These are phyloP conservation scores for Clytia hemisphaerica DNA, from an alignment of 30 jellyfish, hydroid and myxozoan genomes.

Conservation along the genomic window DNA sequence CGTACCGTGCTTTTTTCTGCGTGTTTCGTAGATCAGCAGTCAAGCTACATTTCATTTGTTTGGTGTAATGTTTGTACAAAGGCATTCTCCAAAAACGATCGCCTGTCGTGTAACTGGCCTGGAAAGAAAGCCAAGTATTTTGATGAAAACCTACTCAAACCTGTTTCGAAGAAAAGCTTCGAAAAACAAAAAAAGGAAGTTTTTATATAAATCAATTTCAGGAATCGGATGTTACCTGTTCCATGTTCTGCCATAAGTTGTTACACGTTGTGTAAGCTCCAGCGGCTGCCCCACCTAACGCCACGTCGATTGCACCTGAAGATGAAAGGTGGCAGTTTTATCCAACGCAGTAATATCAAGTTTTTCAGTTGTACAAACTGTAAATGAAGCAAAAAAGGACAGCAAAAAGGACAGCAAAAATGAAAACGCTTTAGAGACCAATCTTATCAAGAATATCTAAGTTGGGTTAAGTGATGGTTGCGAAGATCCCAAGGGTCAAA, in stretches of 20 bases:
- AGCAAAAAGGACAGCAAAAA: no score
- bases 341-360: no score
- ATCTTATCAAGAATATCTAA: no score
- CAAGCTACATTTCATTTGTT: slow-evolving; percentile 76
- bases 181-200: neutral
- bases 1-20: slow-evolving; percentile 77
- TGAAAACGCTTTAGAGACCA: no score
- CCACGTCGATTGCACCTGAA: slow-evolving; percentile 89
- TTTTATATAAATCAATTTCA: no score
- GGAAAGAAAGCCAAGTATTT: neutral
- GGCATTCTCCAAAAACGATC: slow-evolving; percentile 99
- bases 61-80: slow-evolving; percentile 40
- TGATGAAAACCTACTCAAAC: neutral
- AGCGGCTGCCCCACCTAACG: slow-evolving; percentile 90
- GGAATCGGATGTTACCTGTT: slow-evolving; percentile 33
- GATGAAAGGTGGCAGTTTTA: neutral
- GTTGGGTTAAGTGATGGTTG: no score
- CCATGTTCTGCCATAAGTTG: slow-evolving; percentile 45
- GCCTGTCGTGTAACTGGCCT: slow-evolving; percentile 82
- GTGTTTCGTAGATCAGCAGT: slow-evolving; percentile 91
- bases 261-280: slow-evolving; percentile 62
- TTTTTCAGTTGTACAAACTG: no score
- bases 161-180: neutral
- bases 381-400: no score
- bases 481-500: no score